Evolutionary conservation across 2,888 invertebrate genomes (phyloP), one percentile per base, ranked within the genome.

Genomic region (Mimachlamys varia): DNA sequence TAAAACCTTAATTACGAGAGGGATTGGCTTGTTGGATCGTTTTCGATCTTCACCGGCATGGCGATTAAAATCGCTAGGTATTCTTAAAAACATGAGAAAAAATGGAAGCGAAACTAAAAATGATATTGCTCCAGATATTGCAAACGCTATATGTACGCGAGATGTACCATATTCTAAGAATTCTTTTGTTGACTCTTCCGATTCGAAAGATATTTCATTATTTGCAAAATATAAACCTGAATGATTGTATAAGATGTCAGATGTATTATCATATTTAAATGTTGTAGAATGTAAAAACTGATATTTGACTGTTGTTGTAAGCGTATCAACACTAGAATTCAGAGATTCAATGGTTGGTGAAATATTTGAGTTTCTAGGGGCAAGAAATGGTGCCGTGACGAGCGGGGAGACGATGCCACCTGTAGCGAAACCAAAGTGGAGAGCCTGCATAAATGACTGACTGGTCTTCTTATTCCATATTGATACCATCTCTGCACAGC

Each of bases 381-480:
- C 76, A 15, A 76, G 76, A 76, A 76, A 76, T 2, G 76, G 76
- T 33, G 76, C 76, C 1, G 76, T 76, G 12, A 76, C 27, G 1
- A 76, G 76, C 10, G 76, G 76, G 0, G 76, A 76, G 33, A 76
- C 12, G 22, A 76, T 76, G 13, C 76, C 76, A 33, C 76, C 76
- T 76, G 76, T 10, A 12, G 76, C 76, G 33, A 76, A 76, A 76
- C 76, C 76, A 33, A 76, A 76, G 33, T 76, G 76, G 12, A 76
- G 76, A 76, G 76, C 76, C 76, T 76, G 76, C 76, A 76, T 76
- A 33, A 76, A 76, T 10, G 76, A 76, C 76, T 76, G 76, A 12
- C 76, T 76, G 27, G 76, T 76, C 76, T 76, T 76, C 15, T 76
- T 76, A 76, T 27, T 76, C 76, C 76, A 76, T 33, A 76, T 76